phyloP scores from a whole-genome alignment of 37 sponge, comb jelly and placozoan species.

The Chondrilla cf. caribensis region DNA sequence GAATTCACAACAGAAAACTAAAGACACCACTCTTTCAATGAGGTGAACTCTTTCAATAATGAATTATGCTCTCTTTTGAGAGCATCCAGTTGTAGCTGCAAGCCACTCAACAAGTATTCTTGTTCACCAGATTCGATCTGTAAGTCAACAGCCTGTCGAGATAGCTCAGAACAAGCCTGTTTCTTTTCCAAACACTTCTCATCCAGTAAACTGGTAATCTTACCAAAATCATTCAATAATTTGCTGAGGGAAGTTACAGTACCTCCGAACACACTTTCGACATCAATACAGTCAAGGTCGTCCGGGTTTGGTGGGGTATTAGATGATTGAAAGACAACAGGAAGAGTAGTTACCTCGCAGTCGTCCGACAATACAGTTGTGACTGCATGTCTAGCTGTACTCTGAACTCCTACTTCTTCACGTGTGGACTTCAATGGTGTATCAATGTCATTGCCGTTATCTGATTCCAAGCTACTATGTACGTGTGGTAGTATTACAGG shows the following conservation, averaged over 20 bases:
- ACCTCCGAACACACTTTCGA: neutral
- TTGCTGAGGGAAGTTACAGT: neutral
- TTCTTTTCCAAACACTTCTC: neutral
- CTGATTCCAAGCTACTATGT: too few species aligned
- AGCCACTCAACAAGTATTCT: neutral
- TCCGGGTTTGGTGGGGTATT: too few species aligned
- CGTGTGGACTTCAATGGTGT: too few species aligned
- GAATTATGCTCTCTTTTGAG: neutral
- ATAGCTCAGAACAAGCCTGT: neutral
- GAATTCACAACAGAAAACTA: too few species aligned
- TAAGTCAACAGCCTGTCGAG: neutral
- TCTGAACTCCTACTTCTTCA: too few species aligned
- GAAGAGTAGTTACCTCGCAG: too few species aligned
- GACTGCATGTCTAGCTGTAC: too few species aligned
- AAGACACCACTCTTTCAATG: neutral
- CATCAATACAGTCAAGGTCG: neutral
- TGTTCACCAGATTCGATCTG: neutral
- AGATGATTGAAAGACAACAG: too few species aligned
- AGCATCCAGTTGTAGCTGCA: neutral
- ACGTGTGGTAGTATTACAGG: too few species aligned
- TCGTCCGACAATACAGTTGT: too few species aligned
- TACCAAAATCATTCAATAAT: slow-evolving; percentile 4
- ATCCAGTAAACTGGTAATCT: neutral
- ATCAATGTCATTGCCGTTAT: too few species aligned
- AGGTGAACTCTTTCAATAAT: neutral